Evolutionary conservation across 2,888 invertebrate genomes (phyloP).

Genomic region (Tubulanus polymorphus): DNA sequence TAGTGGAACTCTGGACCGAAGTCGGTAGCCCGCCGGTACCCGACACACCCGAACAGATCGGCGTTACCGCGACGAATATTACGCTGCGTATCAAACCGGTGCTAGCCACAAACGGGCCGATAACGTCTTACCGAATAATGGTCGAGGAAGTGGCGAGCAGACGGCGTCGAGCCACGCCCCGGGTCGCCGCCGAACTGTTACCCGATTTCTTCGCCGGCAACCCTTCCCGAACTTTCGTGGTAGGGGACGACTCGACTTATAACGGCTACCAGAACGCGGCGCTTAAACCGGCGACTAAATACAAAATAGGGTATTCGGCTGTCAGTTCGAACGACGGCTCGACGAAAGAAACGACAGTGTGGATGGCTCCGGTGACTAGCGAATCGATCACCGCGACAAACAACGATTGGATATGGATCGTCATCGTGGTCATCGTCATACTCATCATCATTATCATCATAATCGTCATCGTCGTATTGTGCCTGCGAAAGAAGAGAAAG

Average conservation of each 20-base stretch:
- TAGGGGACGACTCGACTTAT: constrained; percentile 73
- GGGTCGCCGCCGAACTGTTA: constrained; percentile 68
- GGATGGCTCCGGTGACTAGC: constrained; percentile 15
- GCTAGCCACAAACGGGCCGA: constrained; percentile 73
- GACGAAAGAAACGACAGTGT: constrained; percentile 55
- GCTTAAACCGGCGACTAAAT: constrained; percentile 61
- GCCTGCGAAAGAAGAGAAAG: constrained; percentile 23
- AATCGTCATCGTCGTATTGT: constrained; percentile 15
- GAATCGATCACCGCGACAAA: not conserved
- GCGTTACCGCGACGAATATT: constrained; percentile 63
- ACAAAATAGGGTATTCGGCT: constrained; percentile 68
- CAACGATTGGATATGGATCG: constrained; percentile 13
- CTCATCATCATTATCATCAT: constrained; percentile 23
- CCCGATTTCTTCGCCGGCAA: constrained; percentile 61
- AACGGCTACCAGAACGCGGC: constrained; percentile 75
- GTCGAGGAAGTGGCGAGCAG: constrained; percentile 62
- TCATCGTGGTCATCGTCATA: constrained; percentile 29
- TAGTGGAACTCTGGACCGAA: constrained; percentile 63
- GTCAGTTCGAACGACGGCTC: constrained; percentile 66
- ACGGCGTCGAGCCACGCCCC: constrained; percentile 60
- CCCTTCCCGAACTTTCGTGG: constrained; percentile 64
- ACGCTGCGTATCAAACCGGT: constrained; percentile 66
- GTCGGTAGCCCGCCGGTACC: constrained; percentile 70
- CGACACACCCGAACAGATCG: constrained; percentile 63
- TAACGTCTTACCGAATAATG: constrained; percentile 68